Evolutionary conservation across 2,797 vertebrate genomes (phyloP).

Genomic region (Eidolon dupreanum): DNA sequence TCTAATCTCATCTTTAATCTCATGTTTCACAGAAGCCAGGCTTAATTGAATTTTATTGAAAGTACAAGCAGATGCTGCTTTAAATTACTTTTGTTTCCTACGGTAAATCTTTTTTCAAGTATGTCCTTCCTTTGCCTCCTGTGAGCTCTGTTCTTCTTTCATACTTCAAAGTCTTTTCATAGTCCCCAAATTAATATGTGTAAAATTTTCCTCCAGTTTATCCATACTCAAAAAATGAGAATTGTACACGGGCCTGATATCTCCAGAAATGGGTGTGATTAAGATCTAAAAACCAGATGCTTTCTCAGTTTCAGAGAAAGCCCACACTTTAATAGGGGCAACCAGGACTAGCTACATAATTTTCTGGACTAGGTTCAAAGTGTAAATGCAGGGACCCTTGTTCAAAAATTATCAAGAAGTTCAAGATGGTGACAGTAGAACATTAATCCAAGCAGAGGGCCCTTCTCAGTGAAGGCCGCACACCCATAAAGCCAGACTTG

Average conservation of each 20-base stretch:
- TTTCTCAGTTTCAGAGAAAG: constrained; percentile 37
- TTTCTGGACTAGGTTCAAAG: background rate
- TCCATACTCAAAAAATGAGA: constrained; percentile 42
- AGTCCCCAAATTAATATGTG: background rate
- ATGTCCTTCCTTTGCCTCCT: constrained; percentile 56
- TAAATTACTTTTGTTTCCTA: constrained; percentile 72
- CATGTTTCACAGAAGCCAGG: constrained; percentile 65
- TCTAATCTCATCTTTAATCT: constrained; percentile 73
- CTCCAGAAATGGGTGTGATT: background rate
- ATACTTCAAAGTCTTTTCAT: constrained; percentile 26
- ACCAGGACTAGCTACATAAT: background rate
- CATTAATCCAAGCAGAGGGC: background rate
- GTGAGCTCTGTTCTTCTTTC: constrained; percentile 29
- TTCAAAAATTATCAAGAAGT: background rate
- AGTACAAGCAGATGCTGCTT: constrained; percentile 66
- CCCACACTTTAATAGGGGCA: background rate
- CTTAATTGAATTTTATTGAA: constrained; percentile 74
- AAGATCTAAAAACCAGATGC: constrained; percentile 9
- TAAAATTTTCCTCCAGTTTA: constrained; percentile 7
- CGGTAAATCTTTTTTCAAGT: constrained; percentile 62
- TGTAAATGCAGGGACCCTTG: background rate
- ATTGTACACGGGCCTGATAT: background rate
- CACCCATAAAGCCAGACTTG: background rate
- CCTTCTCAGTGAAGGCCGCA: background rate
- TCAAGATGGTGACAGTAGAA: background rate